Evolutionary conservation across 2,113 vertebrate species (phyloP).

Genomic region (Andinoacara biseriatus): DNA sequence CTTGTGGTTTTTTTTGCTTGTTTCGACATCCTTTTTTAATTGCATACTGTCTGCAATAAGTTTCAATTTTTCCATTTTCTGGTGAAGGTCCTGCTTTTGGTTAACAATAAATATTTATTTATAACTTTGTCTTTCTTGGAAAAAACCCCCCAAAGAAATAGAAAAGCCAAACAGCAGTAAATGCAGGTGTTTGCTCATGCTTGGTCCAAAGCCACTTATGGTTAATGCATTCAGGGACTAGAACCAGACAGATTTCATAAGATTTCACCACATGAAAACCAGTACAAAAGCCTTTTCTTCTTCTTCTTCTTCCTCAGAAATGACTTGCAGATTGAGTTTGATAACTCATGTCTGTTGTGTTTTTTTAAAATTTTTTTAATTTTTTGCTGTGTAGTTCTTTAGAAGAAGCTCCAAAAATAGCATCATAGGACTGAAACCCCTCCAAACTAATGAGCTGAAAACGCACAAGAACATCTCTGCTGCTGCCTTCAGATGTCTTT

Average conservation of each 20-base stretch:
- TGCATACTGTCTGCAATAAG: neutral
- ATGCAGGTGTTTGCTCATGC: neutral
- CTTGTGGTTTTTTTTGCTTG: fast-evolving
- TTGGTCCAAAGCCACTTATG: neutral
- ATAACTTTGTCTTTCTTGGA: neutral
- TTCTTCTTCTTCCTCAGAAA: neutral
- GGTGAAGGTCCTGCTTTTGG: neutral
- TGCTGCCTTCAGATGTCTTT: neutral
- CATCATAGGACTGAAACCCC: neutral
- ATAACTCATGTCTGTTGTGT: neutral
- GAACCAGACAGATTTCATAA: neutral
- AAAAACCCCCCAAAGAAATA: neutral
- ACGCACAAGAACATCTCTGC: neutral
- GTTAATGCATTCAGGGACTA: neutral
- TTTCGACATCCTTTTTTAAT: neutral
- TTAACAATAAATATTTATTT: too few relatives aligned
- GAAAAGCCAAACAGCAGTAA: neutral
- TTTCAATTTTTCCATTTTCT: neutral
- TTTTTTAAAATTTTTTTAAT: neutral
- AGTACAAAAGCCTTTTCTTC: neutral
- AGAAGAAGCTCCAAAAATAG: conserved; percentile 6
- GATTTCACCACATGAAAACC: neutral
- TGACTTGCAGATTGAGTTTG: neutral
- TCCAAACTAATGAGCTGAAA: conserved; percentile 3
- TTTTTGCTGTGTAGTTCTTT: neutral